Conservation (phyloP, 2,888 invertebrate genomes). For the Rhagonycha lutea region DNA sequence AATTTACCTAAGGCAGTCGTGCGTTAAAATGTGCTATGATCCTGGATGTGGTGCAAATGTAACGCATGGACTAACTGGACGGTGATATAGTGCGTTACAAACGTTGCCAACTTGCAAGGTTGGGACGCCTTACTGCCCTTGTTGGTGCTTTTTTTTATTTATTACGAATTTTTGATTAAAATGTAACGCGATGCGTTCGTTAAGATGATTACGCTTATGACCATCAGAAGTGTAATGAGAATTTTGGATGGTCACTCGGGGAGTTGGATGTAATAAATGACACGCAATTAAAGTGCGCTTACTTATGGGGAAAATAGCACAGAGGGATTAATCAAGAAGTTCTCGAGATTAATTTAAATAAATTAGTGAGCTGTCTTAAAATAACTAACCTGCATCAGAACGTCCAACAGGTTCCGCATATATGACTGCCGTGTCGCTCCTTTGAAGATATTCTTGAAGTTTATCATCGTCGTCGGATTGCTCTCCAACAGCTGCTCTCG, state of each 20-base stretch:
- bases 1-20: slow-evolving; percentile 51
- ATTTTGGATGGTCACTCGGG: slow-evolving; percentile 21
- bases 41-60: slow-evolving; percentile 48
- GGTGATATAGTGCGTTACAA: slow-evolving; percentile 46
- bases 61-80: slow-evolving; percentile 48
- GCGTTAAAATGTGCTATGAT: slow-evolving; percentile 50
- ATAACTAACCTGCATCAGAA: slow-evolving; percentile 31
- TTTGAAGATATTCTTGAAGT: slow-evolving; percentile 56
- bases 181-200: not conserved
- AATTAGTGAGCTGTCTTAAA: slow-evolving; percentile 11
- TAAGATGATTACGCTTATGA: not conserved
- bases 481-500: slow-evolving; percentile 43
- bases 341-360: not conserved
- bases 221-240: slow-evolving; percentile 5
- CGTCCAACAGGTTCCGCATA: slow-evolving; percentile 44
- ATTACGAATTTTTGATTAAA: not conserved
- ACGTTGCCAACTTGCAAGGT: slow-evolving; percentile 44
- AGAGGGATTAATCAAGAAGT: slow-evolving; percentile 21
- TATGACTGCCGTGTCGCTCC: slow-evolving; percentile 60
- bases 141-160: not conserved
- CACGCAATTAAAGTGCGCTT: slow-evolving; percentile 20
- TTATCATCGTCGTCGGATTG: slow-evolving; percentile 50
- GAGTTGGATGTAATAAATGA: slow-evolving; percentile 25
- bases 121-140: slow-evolving; percentile 19
- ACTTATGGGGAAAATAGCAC: slow-evolving; percentile 20